Percentiles rank a stretch among this genome's conserved stretches.
Conservation (phyloP, 2,113 vertebrate genomes). For the Tachysurus vachellii region DNA sequence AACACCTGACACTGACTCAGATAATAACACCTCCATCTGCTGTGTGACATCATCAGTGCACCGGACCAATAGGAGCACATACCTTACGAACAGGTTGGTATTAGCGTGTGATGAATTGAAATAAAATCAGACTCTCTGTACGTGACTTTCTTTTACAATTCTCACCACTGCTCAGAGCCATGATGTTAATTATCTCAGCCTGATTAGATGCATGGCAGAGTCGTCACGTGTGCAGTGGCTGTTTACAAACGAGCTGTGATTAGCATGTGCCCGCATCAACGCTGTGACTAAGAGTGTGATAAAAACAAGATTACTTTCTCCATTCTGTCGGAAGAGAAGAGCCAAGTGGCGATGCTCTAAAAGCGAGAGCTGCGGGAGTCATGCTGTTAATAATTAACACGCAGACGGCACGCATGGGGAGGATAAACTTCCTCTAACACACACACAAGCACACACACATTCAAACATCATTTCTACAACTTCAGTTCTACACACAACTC, state of each 20-base stretch:
- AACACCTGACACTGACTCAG: not conserved
- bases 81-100: not conserved
- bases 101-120: not conserved
- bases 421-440: slow-evolving; percentile 76
- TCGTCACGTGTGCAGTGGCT: slow-evolving; percentile 5
- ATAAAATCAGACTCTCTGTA: slow-evolving; percentile 3
- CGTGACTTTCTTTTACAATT: slow-evolving; percentile 28
- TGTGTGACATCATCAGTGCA: not conserved
- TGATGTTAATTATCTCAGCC: slow-evolving; percentile 41
- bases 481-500: no score
- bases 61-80: not conserved
- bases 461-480: not conserved
- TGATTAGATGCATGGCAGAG: slow-evolving; percentile 44
- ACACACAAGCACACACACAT: slow-evolving; percentile 56
- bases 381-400: slow-evolving; percentile 77
- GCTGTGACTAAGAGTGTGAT: not conserved
- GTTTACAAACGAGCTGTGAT: slow-evolving; percentile 46
- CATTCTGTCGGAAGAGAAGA: slow-evolving; percentile 3
- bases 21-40: not conserved
- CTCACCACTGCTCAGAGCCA: slow-evolving; percentile 16
- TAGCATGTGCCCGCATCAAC: not conserved
- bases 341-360: slow-evolving; percentile 8
- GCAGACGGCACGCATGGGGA: slow-evolving; percentile 71
- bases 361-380: slow-evolving; percentile 57
- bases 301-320: not conserved